These are phyloP conservation scores for Atlantisia rogersi DNA, from an alignment of 2,113 vertebrate genomes.

Conservation along the genomic window DNA sequence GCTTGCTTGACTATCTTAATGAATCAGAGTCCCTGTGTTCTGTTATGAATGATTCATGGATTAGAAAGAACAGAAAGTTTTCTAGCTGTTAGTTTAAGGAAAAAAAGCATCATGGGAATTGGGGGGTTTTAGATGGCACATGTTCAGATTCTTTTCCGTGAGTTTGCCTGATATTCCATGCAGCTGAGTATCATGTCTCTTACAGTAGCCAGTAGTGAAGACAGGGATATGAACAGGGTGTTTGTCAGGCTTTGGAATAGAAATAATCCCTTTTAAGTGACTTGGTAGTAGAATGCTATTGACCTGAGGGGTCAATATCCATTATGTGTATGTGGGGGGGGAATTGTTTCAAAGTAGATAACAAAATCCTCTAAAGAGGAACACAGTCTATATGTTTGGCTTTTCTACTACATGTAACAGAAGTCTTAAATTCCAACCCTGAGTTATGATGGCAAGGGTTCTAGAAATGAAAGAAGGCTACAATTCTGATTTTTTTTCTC, in stretches of 20 bases:
- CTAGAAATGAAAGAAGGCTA: neutral
- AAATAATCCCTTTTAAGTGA: neutral
- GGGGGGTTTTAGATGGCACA: fast-evolving
- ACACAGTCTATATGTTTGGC: fast-evolving
- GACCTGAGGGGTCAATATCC: neutral
- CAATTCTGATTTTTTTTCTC: neutral
- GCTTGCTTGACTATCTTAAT: neutral
- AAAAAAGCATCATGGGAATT: fast-evolving
- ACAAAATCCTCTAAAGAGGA: neutral
- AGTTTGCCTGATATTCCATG: neutral
- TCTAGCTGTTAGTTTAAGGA: neutral
- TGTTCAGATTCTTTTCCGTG: neutral
- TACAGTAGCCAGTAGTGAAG: neutral
- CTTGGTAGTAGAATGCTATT: neutral
- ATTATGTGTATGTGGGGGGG: fast-evolving
- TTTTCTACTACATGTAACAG: neutral
- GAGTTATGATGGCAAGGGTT: neutral
- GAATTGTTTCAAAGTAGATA: neutral
- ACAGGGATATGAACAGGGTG: neutral
- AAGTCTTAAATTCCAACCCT: neutral
- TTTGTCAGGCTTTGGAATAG: neutral
- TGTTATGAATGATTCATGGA: neutral
- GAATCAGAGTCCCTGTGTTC: neutral
- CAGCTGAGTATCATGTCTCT: neutral
- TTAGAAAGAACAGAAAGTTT: neutral